Evolutionary conservation across 2,888 invertebrate genomes (phyloP), one percentile per base, ranked within the genome.

Genomic region (Tenthredo scrophulariae): DNA sequence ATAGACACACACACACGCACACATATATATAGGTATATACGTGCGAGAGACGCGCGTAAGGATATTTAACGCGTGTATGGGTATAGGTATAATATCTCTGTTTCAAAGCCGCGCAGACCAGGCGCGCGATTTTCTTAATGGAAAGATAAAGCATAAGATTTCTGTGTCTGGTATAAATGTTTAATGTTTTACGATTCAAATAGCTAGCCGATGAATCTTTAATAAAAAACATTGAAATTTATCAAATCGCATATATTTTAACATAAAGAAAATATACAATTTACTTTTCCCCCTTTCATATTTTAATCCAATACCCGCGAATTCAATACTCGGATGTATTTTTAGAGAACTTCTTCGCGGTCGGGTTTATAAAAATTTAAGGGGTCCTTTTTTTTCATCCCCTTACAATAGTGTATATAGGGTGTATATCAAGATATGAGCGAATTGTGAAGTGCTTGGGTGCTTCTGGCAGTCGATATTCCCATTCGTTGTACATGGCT

Each of bases 391-490:
- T 65, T 65, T 29, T 67, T 29, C 13, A 29, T 5, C 67, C 13
- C 26, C n/a, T 18, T 5, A 10, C 6, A 1, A 37, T 33, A n/a
- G 15, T 22, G 46, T 13, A 18, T n/a, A n/a, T 46, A 37, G 58
- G n/a, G 40, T 40, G 13, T 58, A 22, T 40, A 80, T 0, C 40
- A 13, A 13, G 18, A 29, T 18, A 77, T 50, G n/a, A 29, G 10
- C 77, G 77, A 46, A 54, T 77, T 77, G 50, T 54, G 54, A 54
- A 54, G 77, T 54, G 29, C 77, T 72, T 18, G 22, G 43, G 77
- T n/a, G 54, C 77, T 26, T 54, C 80, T 62, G 80, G 37, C 80
- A 80, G 80, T 80, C 80, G 80, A 80, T 80, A 80, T 80, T 80
- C 62, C 33, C 18, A 40, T 80, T 62, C 62, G 26, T n/a, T 22